Base-by-base conservation (phyloP, 2,113 vertebrate genomes). In the Bos javanicus region DNA sequence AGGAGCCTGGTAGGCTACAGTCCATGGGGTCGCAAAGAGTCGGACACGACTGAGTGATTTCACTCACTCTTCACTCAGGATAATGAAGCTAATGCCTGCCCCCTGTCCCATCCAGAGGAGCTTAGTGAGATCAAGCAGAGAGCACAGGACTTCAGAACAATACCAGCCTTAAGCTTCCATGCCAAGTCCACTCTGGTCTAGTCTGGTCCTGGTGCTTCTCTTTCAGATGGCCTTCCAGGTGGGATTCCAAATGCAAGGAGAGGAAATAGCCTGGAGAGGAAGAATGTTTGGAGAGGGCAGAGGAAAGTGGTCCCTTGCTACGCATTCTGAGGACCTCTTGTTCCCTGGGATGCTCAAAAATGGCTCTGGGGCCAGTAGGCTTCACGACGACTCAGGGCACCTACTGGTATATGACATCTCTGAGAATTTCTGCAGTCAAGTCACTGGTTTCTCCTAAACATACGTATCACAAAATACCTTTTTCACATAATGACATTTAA, bases 391-490 rank as follows among this genome's bases (percentile, higher is more conserved):
- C 84, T 50, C 16, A 21, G 28, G 11, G 33, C 52, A 26, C 56
- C n/a, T 5, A 14, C 7, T 1, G 4, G 46, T 39, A 54, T 5
- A 30, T 16, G 48, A 48, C 10, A 26, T 52, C 26, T 50, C 90
- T 48, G 39, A 93, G n/a, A 93, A 50, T 9, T 80, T 56, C 21
- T 96, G 36, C 15, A 86, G 11, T 74, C 23, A 89, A 59, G n/a
- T 52, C 54, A 26, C 19, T 43, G 93, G 52, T 8, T 87, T 84
- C 76, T 86, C 46, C 60, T 48, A 83, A 89, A 82, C 2, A 6
- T n/a, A 12, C 36, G 6, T 95, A 50, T 23, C 56, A 4, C 14
- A 60, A 36, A 26, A 9, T 23, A 10, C 8, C 8, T 52, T 71
- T 86, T 78, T 56, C 62, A n/a, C 39, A 16, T 43, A 64, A 7